These are phyloP conservation scores for Holacanthus passer DNA, from an alignment of 2,113 vertebrate species.

Conservation along the genomic window DNA sequence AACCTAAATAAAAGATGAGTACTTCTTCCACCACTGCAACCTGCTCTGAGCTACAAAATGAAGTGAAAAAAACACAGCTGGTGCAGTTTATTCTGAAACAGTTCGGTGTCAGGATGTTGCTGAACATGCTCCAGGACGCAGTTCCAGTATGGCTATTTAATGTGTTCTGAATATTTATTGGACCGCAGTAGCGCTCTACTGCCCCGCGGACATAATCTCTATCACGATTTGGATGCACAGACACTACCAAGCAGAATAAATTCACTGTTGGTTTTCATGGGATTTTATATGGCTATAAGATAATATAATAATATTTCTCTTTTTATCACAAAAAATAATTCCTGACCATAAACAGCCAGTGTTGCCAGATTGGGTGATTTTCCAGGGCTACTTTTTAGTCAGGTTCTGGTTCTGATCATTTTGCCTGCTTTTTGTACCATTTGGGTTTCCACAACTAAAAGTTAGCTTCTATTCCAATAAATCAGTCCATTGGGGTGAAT, in stretches of 20 bases:
- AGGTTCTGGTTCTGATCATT: neutral
- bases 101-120: conserved; percentile 4
- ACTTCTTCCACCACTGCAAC: neutral
- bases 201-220: neutral
- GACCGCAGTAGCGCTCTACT: neutral
- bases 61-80: too few species aligned
- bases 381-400: neutral
- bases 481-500: too few species aligned
- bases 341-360: neutral
- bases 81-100: neutral
- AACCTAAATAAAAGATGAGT: neutral
- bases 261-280: neutral
- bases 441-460: neutral
- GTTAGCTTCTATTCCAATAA: neutral
- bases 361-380: neutral
- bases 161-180: conserved; percentile 28
- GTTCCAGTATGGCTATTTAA: conserved; percentile 3
- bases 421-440: neutral
- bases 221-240: neutral
- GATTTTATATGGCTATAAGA: neutral
- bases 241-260: neutral
- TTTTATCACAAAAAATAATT: neutral
- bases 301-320: neutral
- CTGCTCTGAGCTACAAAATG: too few species aligned
- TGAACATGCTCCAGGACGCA: conserved; percentile 2